phyloP scores from a whole-genome alignment of 2,888 invertebrate genomes.

The Rhagonycha lutea region DNA sequence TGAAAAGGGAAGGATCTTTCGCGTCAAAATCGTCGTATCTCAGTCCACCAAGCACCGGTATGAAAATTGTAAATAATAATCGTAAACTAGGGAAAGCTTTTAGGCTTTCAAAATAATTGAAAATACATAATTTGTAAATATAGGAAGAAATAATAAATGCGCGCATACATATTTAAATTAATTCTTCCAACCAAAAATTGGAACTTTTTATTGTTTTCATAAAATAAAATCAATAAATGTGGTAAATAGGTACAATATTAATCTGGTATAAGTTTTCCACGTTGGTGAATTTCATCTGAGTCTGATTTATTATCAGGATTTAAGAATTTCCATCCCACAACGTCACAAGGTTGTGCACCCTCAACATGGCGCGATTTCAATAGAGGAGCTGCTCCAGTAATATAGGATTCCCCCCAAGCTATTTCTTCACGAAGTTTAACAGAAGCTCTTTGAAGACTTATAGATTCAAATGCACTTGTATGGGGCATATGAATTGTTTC shows the following conservation, averaged over 20 bases:
- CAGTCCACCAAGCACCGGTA: constrained; percentile 6
- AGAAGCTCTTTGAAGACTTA: constrained; percentile 43
- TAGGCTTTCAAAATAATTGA: not conserved
- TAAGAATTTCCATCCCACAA: not conserved
- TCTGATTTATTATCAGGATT: not conserved
- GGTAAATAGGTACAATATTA: not conserved
- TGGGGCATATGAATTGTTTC: constrained; percentile 49
- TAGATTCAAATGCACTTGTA: constrained; percentile 44
- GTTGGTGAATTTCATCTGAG: not conserved
- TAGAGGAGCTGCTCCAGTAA: constrained; percentile 37
- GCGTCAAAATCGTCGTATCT: not conserved
- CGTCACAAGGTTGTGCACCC: not conserved
- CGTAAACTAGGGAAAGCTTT: constrained; percentile 5
- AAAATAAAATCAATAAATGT: not conserved
- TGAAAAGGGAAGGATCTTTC: constrained; percentile 24
- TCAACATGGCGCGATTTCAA: not conserved
- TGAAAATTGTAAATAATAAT: not conserved
- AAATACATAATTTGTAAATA: not conserved
- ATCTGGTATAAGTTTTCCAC: not conserved
- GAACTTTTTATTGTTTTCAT: no score
- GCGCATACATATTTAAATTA: no score
- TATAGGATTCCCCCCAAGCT: constrained; percentile 43
- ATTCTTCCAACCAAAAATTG: no score
- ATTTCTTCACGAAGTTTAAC: constrained; percentile 43
- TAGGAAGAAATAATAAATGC: not conserved